Evolutionary conservation across 2,888 invertebrate species (phyloP).

Genomic region (Torymus tubicola): DNA sequence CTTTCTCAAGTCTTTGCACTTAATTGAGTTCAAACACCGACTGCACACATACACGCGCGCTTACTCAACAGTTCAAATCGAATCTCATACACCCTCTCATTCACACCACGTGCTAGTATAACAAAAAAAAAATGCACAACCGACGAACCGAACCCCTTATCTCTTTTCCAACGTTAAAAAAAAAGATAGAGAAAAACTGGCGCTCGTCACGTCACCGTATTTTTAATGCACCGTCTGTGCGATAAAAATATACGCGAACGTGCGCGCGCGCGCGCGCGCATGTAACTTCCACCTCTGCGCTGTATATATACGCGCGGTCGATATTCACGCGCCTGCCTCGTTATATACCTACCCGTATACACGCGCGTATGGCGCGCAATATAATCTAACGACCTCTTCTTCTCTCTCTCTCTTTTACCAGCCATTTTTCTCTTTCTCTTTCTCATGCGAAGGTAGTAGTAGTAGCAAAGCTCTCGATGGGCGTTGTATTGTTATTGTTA

Average conservation of each 20-base stretch:
- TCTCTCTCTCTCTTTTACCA: slow-evolving; percentile 14
- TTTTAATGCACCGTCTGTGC: slow-evolving; percentile 17
- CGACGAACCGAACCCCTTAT: no score
- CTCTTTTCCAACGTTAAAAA: no score
- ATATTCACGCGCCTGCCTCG: slow-evolving; percentile 45
- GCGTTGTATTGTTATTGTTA: slow-evolving; percentile 26
- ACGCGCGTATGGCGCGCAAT: slow-evolving; percentile 44
- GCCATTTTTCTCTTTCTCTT: slow-evolving; percentile 47
- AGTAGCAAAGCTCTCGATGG: not conserved
- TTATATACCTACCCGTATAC: slow-evolving; percentile 5
- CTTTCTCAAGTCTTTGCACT: no score
- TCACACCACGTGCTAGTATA: no score
- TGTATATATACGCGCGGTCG: slow-evolving; percentile 14
- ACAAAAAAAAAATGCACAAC: no score
- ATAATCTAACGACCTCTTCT: slow-evolving; percentile 51
- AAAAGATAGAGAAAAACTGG: no score
- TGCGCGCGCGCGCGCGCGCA: slow-evolving; percentile 8
- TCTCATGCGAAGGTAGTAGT: no score
- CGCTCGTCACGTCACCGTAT: not conserved
- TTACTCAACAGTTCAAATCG: no score
- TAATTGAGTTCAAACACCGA: not conserved
- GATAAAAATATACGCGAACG: no score
- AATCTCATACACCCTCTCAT: no score
- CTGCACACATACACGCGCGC: not conserved
- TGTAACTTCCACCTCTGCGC: slow-evolving; percentile 39